phyloP scores from a whole-genome alignment of 2,888 invertebrate genomes.

The Eustalomyia histrio region DNA sequence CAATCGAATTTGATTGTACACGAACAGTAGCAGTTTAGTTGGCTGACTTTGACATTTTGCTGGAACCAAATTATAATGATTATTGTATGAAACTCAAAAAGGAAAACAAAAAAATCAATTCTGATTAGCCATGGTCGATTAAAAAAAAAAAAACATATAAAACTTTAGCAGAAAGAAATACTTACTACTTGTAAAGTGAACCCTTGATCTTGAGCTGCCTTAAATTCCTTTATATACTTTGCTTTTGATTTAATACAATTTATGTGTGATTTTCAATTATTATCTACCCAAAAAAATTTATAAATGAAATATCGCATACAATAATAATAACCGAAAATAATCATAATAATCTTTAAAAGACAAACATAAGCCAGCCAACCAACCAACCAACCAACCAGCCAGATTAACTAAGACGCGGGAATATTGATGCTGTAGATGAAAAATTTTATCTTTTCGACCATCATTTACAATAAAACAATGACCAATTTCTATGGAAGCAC shows the following conservation, averaged over 20 bases:
- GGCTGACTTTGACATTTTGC: conserved; percentile 44
- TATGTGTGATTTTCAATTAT: conserved; percentile 62
- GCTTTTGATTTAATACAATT: conserved; percentile 38
- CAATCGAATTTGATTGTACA: not conserved
- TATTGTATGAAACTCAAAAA: conserved; percentile 26
- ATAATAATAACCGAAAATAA: conserved; percentile 38
- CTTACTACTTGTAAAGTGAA: not conserved
- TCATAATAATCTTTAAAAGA: conserved; percentile 47
- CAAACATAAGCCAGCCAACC: conserved; percentile 43
- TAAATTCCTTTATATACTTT: conserved; percentile 24
- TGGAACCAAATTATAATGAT: conserved; percentile 35
- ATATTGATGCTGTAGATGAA: conserved; percentile 27
- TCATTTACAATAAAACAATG: conserved; percentile 55
- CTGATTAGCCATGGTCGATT: conserved; percentile 27
- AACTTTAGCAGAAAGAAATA: too few relatives aligned
- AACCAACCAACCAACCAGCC: too few relatives aligned
- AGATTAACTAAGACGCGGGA: conserved; percentile 7
- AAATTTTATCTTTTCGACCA: conserved; percentile 49
- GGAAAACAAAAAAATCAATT: conserved; percentile 42
- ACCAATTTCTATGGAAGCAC: conserved; percentile 51
- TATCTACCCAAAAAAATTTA: conserved; percentile 34
- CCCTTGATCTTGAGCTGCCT: conserved; percentile 50
- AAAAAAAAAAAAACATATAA: conserved; percentile 32
- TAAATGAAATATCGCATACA: conserved; percentile 48
- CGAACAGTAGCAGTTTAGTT: conserved; percentile 38